Evolutionary conservation across 2,888 invertebrate species (phyloP), one percentile per base, ranked within the genome.

Genomic region (Hymenopus coronatus): DNA sequence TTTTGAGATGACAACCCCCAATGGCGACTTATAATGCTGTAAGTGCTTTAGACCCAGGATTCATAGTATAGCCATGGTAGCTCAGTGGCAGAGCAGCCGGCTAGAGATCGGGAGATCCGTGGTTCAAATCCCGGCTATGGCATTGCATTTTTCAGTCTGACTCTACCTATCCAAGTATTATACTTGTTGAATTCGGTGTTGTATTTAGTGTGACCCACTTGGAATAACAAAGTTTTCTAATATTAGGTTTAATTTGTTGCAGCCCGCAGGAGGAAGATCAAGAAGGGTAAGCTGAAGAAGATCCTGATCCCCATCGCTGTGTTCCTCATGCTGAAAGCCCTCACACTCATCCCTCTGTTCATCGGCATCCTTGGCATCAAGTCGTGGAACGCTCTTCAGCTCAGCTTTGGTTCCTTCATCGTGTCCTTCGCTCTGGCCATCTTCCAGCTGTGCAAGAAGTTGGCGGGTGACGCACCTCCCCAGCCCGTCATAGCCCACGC

Each of bases 401-500:
- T 98, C 92, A 97, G 97, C 27, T 97, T 97, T 96, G 97, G 97
- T 95, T 97, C 97, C 84, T 97, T 98, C 94, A 95, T 98, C 92
- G 96, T 97, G 46, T 97, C 97, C 91, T 96, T 97, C 91, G 97
- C 96, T 90, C 94, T 98, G 93, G 97, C 97, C 91, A 96, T 98
- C 93, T 98, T 97, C 96, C 97, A 97, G 93, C 94, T 98, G 91
- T 97, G 97, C 95, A 97, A 97, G 93, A 98, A 98, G 95, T 87
- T 91, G 90, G 97, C 97, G 89, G 95, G 96, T 90, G 97, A 97
- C 89, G 95, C 96, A 90, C 96, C 96, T 91, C 96, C 94, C 6
- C 95, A 89, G 86, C 89, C 90, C 15, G 46, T 89, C 30, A 85
- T 90, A 27, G 88, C 90, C 20, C 84, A 85, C 20, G 83, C 89